Evolutionary conservation across 2,888 invertebrate genomes (phyloP), one percentile per base, ranked within the genome.

Genomic region (Celastrina argiolus): DNA sequence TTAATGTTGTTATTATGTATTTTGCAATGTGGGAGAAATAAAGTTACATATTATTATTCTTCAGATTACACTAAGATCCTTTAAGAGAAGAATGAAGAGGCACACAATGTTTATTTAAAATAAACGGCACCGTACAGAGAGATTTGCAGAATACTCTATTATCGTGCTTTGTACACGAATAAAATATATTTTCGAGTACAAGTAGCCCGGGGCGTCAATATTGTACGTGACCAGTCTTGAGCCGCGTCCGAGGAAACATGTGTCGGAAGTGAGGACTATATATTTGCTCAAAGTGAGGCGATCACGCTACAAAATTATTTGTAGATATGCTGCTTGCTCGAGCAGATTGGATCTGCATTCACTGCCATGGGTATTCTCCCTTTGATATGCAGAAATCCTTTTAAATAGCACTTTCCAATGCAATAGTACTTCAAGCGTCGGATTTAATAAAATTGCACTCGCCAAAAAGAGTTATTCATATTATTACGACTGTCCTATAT

Each of bases 241-340:
- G 84, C 83, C 83, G 81, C 79, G 80, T 80, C 83, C 81, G 77
- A 83, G 87, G 88, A 88, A 87, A 88, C 88, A 87, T 87, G 87
- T 88, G 90, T 89, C 90, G 90, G 89, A 88, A 86, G 88, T 85
- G 81, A 86, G 81, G 84, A 84, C 88, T 89, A 89, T 89, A 88
- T 88, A 85, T 89, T 89, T 87, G 85, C 84, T 79, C 81, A 81
- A 79, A 84, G 87, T 88, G 87, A 84, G 80, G 84, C 84, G 81
- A 85, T 83, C 83, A 79, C 68, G 66, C 78, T 79, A 78, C 77
- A 83, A 84, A 85, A 87, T 86, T 84, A 86, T 88, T 85, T 85
- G 82, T 81, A 78, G 80, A 76, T 75, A 78, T 76, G 76, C 51
- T 36, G 51, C 77, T 76, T 75, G 70, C 73, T 67, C 63, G 68